phyloP scores from a whole-genome alignment of 2,888 invertebrate species.

The Andrena bicolor region DNA sequence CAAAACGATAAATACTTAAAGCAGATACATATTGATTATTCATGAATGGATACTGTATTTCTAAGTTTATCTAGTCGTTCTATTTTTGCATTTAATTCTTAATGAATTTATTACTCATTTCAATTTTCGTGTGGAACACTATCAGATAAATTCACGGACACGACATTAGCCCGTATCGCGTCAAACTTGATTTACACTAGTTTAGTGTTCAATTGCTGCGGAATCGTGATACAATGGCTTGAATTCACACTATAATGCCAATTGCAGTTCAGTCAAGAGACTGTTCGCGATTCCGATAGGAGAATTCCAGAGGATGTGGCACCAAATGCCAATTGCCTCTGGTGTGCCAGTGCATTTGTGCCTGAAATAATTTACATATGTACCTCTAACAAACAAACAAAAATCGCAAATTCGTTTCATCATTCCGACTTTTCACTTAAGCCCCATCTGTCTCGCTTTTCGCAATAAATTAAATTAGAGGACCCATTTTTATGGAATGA shows the following conservation, averaged over 20 bases:
- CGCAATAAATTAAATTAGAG: too few species aligned
- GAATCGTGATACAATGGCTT: constrained; percentile 20
- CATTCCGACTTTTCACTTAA: too few species aligned
- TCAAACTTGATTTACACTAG: constrained; percentile 30
- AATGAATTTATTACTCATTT: not conserved
- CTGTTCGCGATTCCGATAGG: constrained; percentile 9
- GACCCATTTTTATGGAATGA: too few species aligned
- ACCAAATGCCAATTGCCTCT: not conserved
- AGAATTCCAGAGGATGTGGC: not conserved
- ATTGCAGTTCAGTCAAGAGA: not conserved
- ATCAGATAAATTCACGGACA: not conserved
- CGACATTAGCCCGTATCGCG: not conserved
- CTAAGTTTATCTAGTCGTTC: too few species aligned
- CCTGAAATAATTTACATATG: not conserved
- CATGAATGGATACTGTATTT: too few species aligned
- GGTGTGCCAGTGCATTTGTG: not conserved
- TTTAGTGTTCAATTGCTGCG: constrained; percentile 17
- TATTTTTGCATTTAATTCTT: not conserved
- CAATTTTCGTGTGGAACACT: not conserved
- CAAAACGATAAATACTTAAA: too few species aligned
- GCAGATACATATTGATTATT: too few species aligned
- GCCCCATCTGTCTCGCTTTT: too few species aligned
- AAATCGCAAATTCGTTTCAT: too few species aligned
- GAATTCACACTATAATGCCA: constrained; percentile 18
- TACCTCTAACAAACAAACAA: too few species aligned